These are phyloP conservation scores for Laterallus jamaicensis DNA, from an alignment of 2,113 vertebrate species.

Conservation along the genomic window DNA sequence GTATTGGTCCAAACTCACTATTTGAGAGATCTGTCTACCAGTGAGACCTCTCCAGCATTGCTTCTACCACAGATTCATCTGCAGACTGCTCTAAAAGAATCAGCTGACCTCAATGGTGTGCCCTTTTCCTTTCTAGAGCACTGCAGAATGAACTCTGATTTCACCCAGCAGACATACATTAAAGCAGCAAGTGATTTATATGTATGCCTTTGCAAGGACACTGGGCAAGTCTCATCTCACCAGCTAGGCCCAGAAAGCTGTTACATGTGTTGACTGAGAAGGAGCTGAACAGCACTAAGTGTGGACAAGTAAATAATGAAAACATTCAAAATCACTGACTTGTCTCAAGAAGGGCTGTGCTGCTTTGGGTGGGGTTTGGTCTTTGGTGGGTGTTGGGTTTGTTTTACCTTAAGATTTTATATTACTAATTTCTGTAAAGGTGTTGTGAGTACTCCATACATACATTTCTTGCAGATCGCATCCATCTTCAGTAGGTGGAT, in stretches of 20 bases:
- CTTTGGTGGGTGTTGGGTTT: too few relatives aligned
- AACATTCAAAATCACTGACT: not conserved
- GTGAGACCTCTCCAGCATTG: not conserved
- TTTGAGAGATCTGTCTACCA: not conserved
- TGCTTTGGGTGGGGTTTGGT: too few relatives aligned
- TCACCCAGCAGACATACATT: not conserved
- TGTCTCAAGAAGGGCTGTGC: not conserved
- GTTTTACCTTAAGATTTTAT: not conserved
- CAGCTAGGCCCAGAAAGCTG: not conserved
- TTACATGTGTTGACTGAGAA: not conserved
- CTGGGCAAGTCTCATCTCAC: not conserved
- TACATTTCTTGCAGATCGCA: slow-evolving; percentile 84
- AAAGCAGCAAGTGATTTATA: not conserved
- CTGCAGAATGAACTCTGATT: not conserved
- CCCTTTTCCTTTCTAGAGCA: not conserved
- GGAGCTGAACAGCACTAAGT: not conserved
- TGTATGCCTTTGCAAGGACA: not conserved
- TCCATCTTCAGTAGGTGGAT: slow-evolving; percentile 82
- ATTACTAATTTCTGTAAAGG: not conserved
- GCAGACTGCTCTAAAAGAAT: not conserved
- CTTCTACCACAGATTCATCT: not conserved
- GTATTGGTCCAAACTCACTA: not conserved
- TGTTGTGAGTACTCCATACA: not conserved
- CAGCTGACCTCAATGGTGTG: rapidly evolving
- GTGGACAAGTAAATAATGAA: not conserved